Conservation (phyloP, 2,113 vertebrate genomes). For the Labeo rohita region DNA sequence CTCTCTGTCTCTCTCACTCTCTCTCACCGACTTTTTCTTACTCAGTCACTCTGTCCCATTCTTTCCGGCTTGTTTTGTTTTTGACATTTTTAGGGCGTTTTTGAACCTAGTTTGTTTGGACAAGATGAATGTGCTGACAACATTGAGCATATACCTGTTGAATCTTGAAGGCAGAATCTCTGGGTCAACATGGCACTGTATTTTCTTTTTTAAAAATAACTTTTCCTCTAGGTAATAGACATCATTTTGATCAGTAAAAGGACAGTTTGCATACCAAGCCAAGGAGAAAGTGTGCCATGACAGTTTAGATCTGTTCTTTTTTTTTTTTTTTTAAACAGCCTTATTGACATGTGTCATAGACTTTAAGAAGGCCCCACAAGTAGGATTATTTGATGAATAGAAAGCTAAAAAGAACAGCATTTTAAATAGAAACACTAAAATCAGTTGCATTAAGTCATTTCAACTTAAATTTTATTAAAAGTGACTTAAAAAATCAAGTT, state of each 20-base stretch:
- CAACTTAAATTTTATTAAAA: background rate
- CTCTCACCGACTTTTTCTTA: conserved; percentile 7
- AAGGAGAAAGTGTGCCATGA: background rate
- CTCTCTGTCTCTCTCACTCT: conserved; percentile 25
- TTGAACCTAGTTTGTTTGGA: background rate
- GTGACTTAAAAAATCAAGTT: background rate
- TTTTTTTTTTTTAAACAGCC: background rate
- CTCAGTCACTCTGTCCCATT: conserved; percentile 10
- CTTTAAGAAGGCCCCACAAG: too few relatives aligned
- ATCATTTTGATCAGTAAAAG: background rate
- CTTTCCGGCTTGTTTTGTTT: conserved; percentile 15
- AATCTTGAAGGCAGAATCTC: background rate
- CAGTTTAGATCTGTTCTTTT: background rate
- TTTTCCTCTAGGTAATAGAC: background rate
- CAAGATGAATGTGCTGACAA: background rate
- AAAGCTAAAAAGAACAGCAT: background rate
- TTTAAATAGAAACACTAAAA: background rate
- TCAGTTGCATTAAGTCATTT: background rate
- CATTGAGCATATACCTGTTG: background rate
- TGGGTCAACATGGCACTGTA: background rate
- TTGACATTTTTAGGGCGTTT: background rate
- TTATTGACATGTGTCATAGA: background rate
- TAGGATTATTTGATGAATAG: too few relatives aligned
- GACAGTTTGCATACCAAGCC: background rate
- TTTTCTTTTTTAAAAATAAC: background rate